Base-by-base conservation (phyloP, 2,888 invertebrate genomes). In the Adela reaumurella region DNA sequence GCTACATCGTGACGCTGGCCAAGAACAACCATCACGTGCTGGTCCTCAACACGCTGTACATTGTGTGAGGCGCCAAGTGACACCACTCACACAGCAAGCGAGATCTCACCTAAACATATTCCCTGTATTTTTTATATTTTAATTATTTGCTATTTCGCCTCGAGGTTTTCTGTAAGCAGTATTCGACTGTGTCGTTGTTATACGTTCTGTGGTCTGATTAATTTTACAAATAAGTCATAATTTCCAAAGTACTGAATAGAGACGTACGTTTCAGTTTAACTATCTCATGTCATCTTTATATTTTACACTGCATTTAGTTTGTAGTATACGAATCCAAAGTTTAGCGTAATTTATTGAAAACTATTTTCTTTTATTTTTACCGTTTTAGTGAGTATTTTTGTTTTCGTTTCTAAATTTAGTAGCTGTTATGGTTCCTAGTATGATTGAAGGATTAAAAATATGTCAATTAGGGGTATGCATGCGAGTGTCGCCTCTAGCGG, bases 21-120 rank as follows among this genome's bases (percentile, higher is more conserved):
- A 97, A 97, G 83, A 97, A 97, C 83, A 97, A 97, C 82, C 97
- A 97, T 80, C 95, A 97, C 78, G 97, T 97, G 65, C 87, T 97
- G 76, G 94, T 97, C 71, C 85, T 97, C 77, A 92, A 94, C 83
- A 94, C 93, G 62, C 86, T 94, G 68, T 93, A 93, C 83, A 92
- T 93, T 83, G 87, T 90, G 81, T 92, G 89, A 89, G 87, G 84
- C 66, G 65, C 58, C n/a, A n/a, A n/a, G n/a, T n/a, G n/a, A n/a
- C n/a, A 14, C 35, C 35, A 11, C 35, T n/a, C 45, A 20, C 17
- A 20, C 16, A 6, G 45, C 45, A 20, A 17, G 74, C 78, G 71
- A 77, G 78, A 78, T 78, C 77, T 78, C 78, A 78, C 76, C 74
- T 73, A 35, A 24, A 35, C 77, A 19, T 77, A 78, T 78, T 78